Evolutionary conservation across 2,113 vertebrate species (phyloP), one percentile per base, ranked within the genome.

Genomic region (Eretmochelys imbricata): DNA sequence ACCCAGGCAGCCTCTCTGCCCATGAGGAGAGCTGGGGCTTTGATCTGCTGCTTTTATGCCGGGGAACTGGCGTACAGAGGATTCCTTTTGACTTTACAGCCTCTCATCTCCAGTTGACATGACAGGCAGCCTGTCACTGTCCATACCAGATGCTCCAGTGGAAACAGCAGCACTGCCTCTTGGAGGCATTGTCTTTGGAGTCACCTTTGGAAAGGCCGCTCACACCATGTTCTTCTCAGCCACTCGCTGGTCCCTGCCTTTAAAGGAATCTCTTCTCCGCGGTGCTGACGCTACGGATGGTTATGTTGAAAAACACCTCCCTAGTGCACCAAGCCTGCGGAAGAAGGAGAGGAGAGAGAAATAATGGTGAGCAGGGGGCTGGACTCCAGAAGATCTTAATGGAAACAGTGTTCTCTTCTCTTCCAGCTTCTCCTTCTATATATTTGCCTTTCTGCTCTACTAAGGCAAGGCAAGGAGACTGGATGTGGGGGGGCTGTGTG

Each of bases 11-110:
- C 80, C 88, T 94, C 72, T 85, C 88, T 96, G 86, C 76, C 89
- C 65, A 69, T 89, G 85, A 93, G 91, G 95, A 87, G 88, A 94
- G 54, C 29, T 22, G 88, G 53, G 55, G 38, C 97, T 98, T 97
- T 97, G 96, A 98, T 96, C 94, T 94, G 87, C 89, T 87, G 87
- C 90, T 94, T 97, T 96, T 89, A 42, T 96, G 91, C 59, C 6
- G 1, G 48, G 79, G 72, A 0, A 1, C 76, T 84, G 82, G 91
- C 81, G 82, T 96, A 96, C 96, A 97, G 95, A 97, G 84, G 50
- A 80, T 90, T 94, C 46, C 57, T 87, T 95, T 91, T 95, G 96
- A 97, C 90, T 16, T 22, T 0, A 9, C 84, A 81, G 89, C 62
- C 92, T 97, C 95, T 97, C 93, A 95, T 97, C 94, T 97, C 83